Base-by-base conservation (phyloP, 2,113 vertebrate species). In the Anguilla japonica region DNA sequence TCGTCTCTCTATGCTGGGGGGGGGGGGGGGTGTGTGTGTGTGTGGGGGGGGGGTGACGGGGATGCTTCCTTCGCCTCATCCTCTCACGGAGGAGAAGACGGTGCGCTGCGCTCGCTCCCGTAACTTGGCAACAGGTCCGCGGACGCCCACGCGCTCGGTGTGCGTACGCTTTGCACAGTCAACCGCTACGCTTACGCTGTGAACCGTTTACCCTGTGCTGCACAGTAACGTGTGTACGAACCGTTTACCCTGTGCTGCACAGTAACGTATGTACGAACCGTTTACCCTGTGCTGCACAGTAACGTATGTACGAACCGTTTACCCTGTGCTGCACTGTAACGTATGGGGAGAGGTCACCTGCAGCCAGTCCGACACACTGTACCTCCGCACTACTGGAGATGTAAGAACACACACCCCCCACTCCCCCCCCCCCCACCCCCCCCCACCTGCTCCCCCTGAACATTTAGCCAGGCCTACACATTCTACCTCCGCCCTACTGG, bases 121-220 rank as follows among this genome's bases (percentile, higher is more conserved):
- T 88, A 87, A 83, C 87, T 87, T 89, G 87, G 87, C 90, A 91
- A 91, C 90, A 91, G 87, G 90, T 86, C 84, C 88, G 79, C 20
- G 79, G 87, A 82, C 82, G 84, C 85, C 75, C 87, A 80, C 41
- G 15, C 40, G 18, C 29, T 16, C 75, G 5, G 29, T 9, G 16
- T 18, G 83, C 43, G 18, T 53, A 34, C 56, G 26, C 85, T 86
- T 67, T 29, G 46, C 83, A 56, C 57, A 39, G 85, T n/a, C 39
- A 26, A 29, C 29, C 3, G 63, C 71, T 84, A 41, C 75, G 81
- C 88, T 84, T 57, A 57, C 87, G 81, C 63, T n/a, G n/a, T n/a
- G n/a, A n/a, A n/a, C 50, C 84, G 53, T 34, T 34, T 1, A 34
- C 34, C 34, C 34, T 34, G 34, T 34, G 34, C 34, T 34, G 34